Percentiles rank a stretch among this genome's conserved stretches.
These are phyloP conservation scores for Plebejus argus DNA, from an alignment of 2,888 invertebrate species.

Conservation along the genomic window DNA sequence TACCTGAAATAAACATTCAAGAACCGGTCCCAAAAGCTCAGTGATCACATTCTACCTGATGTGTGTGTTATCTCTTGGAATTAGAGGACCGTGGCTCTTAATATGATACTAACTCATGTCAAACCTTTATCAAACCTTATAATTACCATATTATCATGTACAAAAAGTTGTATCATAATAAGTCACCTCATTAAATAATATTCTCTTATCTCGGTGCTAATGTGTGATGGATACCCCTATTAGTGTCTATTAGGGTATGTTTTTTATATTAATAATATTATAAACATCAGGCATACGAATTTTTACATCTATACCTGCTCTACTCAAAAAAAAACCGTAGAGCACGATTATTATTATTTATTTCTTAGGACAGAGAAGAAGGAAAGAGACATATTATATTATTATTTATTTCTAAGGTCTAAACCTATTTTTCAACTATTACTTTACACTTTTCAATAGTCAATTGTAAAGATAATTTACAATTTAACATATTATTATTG, in stretches of 20 bases:
- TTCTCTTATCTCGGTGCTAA: neutral
- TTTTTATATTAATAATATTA: neutral
- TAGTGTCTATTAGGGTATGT: neutral
- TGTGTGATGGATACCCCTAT: slow-evolving; percentile 4
- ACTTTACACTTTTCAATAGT: neutral
- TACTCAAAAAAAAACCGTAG: too few species aligned
- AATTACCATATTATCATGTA: slow-evolving; percentile 19
- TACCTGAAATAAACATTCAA: neutral
- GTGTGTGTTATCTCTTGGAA: neutral
- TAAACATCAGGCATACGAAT: too few species aligned
- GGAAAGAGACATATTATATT: too few species aligned
- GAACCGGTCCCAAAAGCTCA: slow-evolving; percentile 16
- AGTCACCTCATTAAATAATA: slow-evolving; percentile 19
- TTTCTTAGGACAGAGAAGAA: too few species aligned
- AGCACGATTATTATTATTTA: neutral
- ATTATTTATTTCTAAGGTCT: neutral
- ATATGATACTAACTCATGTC: slow-evolving; percentile 14
- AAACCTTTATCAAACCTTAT: slow-evolving; percentile 14
- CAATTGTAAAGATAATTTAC: neutral
- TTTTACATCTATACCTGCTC: too few species aligned
- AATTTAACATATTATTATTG: neutral
- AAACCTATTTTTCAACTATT: neutral
- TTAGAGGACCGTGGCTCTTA: neutral
- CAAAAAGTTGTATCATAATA: slow-evolving; percentile 17
- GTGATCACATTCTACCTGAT: slow-evolving; percentile 10